These are phyloP conservation scores for Heterocephalus glaber DNA, from an alignment of 2,113 vertebrate genomes.

Conservation along the genomic window DNA sequence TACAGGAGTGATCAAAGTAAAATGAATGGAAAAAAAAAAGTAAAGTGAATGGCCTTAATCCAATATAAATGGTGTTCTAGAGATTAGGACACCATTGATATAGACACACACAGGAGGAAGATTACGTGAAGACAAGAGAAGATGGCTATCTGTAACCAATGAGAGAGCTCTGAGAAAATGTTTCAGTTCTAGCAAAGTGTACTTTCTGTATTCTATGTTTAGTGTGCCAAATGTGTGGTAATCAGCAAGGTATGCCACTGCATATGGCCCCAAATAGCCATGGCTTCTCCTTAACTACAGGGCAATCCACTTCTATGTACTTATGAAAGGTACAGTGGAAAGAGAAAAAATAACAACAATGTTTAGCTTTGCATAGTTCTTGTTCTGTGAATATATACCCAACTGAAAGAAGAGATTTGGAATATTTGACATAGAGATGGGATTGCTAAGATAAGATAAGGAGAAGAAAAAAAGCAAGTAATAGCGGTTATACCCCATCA, in stretches of 20 bases:
- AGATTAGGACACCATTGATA: not conserved
- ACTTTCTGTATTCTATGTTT: not conserved
- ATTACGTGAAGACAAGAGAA: not conserved
- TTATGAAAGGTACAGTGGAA: not conserved
- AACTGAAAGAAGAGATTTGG: constrained; percentile 32
- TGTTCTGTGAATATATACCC: not conserved
- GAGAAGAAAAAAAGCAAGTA: not conserved
- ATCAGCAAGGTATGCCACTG: not conserved
- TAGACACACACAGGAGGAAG: not conserved
- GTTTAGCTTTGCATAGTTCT: not conserved
- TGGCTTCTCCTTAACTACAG: not conserved
- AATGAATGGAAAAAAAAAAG: too few species aligned
- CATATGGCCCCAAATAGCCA: not conserved
- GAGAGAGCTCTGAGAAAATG: not conserved
- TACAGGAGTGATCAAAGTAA: not conserved
- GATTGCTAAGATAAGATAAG: not conserved
- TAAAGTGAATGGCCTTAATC: not conserved
- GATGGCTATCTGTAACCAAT: not conserved
- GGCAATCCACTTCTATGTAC: not conserved
- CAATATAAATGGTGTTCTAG: not conserved
- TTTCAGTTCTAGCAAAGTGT: not conserved
- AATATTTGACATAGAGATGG: not conserved
- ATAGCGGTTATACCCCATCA: not conserved
- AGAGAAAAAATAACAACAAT: not conserved
- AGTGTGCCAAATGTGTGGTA: not conserved